These are phyloP conservation scores for Corythoichthys haematopterus DNA, from an alignment of 2,113 vertebrate species.

Conservation along the genomic window DNA sequence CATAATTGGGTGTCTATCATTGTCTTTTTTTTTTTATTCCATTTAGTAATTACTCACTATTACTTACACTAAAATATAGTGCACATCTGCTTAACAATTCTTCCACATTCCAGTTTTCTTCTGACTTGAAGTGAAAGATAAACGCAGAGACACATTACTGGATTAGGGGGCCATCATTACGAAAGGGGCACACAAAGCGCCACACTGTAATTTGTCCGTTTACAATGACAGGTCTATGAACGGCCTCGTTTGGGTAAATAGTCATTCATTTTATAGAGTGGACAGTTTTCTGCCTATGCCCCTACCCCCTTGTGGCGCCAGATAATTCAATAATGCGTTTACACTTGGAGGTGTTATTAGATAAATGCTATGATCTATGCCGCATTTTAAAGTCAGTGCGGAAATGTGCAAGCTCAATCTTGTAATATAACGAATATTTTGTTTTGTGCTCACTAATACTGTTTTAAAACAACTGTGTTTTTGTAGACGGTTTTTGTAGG, in stretches of 20 bases:
- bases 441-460: too few relatives aligned
- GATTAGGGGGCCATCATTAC: conserved; percentile 51
- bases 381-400: conserved; percentile 21
- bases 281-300: background rate
- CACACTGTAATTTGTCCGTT: conserved; percentile 57
- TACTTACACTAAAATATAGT: background rate
- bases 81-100: background rate
- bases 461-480: too few relatives aligned
- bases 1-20: background rate
- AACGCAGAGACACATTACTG: conserved; percentile 37
- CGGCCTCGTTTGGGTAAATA: conserved; percentile 56
- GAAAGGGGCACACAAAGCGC: conserved; percentile 33
- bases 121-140: conserved; percentile 25
- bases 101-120: background rate
- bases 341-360: conserved; percentile 24
- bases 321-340: conserved; percentile 25
- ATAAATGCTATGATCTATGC: conserved; percentile 17
- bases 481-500: too few relatives aligned
- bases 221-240: conserved; percentile 50
- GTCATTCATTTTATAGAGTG: conserved; percentile 41
- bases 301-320: background rate
- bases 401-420: background rate
- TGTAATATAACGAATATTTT: background rate
- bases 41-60: background rate
- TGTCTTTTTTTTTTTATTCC: background rate